Percentiles rank a stretch among this genome's conserved stretches.
phyloP scores from a whole-genome alignment of 2,113 vertebrate species.

The Scolopax mira region DNA sequence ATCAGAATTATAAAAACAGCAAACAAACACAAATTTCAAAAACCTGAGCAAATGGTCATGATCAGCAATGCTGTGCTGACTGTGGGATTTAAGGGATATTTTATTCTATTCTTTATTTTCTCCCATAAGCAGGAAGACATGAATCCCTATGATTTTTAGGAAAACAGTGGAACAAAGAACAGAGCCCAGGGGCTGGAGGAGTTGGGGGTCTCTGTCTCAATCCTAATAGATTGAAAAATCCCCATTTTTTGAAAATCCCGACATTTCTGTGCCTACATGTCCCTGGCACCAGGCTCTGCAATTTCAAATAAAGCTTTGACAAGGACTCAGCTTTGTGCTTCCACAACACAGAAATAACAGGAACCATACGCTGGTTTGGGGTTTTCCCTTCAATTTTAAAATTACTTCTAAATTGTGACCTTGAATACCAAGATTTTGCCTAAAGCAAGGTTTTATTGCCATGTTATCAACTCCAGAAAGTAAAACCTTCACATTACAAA shows the following conservation, averaged over 20 bases:
- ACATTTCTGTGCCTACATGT: neutral
- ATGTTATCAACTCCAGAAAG: conserved; percentile 27
- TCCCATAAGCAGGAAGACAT: neutral
- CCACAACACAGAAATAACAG: neutral
- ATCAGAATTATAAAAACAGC: neutral
- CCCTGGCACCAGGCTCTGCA: neutral
- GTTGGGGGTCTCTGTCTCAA: neutral
- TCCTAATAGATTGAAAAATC: neutral
- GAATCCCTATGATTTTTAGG: neutral
- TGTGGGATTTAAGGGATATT: no score
- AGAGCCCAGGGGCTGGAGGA: neutral
- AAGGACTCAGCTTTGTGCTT: neutral
- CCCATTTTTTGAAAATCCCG: neutral
- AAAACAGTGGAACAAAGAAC: neutral
- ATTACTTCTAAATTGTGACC: conserved; percentile 40
- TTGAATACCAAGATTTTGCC: conserved; percentile 36
- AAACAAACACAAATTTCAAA: neutral
- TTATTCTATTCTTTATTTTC: no score
- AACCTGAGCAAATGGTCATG: neutral
- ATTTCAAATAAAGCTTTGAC: neutral
- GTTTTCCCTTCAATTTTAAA: conserved; percentile 28
- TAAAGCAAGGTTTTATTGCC: conserved; percentile 33
- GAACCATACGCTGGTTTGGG: neutral
- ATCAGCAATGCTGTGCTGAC: neutral
- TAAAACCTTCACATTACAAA: conserved; percentile 26